Evolutionary conservation across 2,888 invertebrate species (phyloP).

Genomic region (Andricus curvator): DNA sequence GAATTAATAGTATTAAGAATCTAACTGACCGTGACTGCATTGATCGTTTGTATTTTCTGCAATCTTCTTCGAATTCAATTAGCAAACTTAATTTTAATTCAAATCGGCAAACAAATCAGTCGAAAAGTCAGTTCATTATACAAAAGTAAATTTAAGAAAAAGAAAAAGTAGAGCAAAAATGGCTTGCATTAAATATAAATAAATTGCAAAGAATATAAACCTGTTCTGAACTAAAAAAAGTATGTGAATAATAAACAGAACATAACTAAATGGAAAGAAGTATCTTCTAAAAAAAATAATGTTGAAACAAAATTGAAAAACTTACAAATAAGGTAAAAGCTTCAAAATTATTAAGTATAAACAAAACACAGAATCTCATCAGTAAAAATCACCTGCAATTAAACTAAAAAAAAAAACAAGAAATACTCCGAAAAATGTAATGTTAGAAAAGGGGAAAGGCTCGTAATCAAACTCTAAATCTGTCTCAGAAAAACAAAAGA

Average conservation of each 20-base stretch:
- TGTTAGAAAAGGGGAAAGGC: neutral
- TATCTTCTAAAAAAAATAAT: no score
- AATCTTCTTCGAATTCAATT: constrained; percentile 1
- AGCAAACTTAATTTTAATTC: neutral
- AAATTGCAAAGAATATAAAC: no score
- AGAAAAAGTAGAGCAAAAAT: no score
- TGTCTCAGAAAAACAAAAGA: constrained; percentile 9
- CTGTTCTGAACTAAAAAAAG: no score
- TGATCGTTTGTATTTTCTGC: constrained; percentile 58
- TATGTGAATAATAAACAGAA: no score
- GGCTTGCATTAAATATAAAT: no score
- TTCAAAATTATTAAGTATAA: neutral
- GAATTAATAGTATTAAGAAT: constrained; percentile 60
- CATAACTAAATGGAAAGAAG: no score
- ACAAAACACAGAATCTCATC: neutral
- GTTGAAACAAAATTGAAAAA: neutral
- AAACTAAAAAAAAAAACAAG: neutral
- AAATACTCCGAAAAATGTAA: neutral
- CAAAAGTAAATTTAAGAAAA: no score
- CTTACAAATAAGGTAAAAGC: neutral
- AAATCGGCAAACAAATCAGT: neutral
- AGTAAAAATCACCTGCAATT: neutral
- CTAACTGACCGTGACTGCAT: constrained; percentile 66
- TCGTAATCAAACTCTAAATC: constrained; percentile 2
- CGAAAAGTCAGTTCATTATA: no score